Evolutionary conservation across 2,113 vertebrate species (phyloP).

Genomic region (Melospiza melodia): DNA sequence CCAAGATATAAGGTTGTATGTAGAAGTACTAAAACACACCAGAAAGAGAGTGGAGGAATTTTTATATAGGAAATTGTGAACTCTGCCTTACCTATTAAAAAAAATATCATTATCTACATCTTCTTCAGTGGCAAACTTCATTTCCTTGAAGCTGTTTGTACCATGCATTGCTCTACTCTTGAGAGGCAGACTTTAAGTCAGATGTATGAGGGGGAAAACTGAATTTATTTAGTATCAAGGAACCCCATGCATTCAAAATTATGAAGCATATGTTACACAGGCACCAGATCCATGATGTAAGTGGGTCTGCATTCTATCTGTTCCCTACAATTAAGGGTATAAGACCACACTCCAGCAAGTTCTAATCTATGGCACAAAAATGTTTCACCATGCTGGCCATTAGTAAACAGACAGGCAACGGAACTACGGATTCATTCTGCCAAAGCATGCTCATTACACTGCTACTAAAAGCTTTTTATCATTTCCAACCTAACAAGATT

Average conservation of each 20-base stretch:
- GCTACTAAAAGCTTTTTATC: neutral
- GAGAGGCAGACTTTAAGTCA: neutral
- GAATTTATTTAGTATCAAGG: neutral
- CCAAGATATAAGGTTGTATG: neutral
- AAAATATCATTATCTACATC: neutral
- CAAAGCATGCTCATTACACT: neutral
- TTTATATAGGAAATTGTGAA: slow-evolving; percentile 35
- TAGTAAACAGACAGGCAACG: neutral
- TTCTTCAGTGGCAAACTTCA: neutral
- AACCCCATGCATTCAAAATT: neutral
- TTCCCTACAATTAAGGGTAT: neutral
- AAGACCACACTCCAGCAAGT: neutral
- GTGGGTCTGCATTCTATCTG: neutral
- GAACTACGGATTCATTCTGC: neutral
- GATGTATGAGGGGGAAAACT: neutral
- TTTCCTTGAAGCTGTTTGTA: neutral
- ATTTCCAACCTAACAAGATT: neutral
- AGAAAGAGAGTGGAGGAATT: slow-evolving; percentile 20
- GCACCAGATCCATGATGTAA: neutral
- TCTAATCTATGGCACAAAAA: neutral
- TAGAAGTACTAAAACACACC: neutral
- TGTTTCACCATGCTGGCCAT: neutral
- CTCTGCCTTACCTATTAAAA: neutral
- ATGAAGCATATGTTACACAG: neutral
- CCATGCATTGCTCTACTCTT: fast-evolving